Evolutionary conservation across 2,113 vertebrate genomes (phyloP).

Genomic region (Neopipo cinnamomea): DNA sequence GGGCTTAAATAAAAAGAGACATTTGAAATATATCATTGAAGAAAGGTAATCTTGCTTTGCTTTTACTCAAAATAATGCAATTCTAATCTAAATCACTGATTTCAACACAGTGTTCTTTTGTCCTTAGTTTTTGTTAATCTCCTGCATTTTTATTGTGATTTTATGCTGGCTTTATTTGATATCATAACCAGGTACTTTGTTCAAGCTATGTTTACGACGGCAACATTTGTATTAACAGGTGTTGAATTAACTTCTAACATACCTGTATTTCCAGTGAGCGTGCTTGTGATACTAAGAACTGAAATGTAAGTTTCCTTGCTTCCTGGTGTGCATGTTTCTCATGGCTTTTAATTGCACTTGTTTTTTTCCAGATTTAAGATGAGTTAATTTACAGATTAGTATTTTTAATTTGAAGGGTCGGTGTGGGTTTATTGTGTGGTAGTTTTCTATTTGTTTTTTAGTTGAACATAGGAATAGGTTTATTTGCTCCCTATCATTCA

Average conservation of each 20-base stretch:
- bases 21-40: slow-evolving; percentile 20
- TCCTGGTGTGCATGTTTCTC: neutral
- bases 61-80: slow-evolving; percentile 5
- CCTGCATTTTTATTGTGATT: neutral
- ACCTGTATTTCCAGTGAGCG: slow-evolving; percentile 37
- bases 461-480: neutral
- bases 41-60: slow-evolving; percentile 18
- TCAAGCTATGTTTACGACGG: slow-evolving; percentile 45
- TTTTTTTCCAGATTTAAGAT: neutral
- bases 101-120: slow-evolving; percentile 15
- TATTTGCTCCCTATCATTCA: neutral
- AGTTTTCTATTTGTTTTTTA: neutral
- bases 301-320: neutral
- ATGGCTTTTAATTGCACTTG: neutral
- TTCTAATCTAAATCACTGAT: slow-evolving; percentile 1
- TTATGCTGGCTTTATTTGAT: slow-evolving; percentile 54
- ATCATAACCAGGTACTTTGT: slow-evolving; percentile 45
- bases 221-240: slow-evolving; percentile 25
- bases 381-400: neutral
- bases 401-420: neutral
- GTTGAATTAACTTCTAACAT: slow-evolving; percentile 4
- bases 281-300: slow-evolving; percentile 14
- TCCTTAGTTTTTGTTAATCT: neutral
- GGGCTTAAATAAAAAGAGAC: neutral
- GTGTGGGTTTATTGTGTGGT: neutral